Evolutionary conservation across 2,797 vertebrate genomes (phyloP), one percentile per base, ranked within the genome.

Genomic region (Hemibagrus guttatus): DNA sequence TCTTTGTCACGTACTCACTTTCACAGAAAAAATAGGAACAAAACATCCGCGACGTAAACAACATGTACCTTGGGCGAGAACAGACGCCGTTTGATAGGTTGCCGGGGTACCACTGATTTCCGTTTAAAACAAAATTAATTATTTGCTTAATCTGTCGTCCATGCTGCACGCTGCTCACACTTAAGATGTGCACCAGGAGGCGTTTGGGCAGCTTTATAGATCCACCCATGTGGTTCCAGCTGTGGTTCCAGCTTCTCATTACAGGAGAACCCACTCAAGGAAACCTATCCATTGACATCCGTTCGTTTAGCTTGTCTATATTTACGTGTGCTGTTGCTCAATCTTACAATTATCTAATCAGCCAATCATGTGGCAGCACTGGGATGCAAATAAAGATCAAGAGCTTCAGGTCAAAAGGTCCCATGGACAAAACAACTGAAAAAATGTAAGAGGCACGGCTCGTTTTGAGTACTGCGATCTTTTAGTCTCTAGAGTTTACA

Each of bases 41-140:
- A 71, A 80, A 83, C 81, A 84, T 71, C 23, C 19, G 42, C 31
- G 54, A 52, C 28, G 16, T 71, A 84, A 87, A 79, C 74, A 84
- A 54, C 8, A 39, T 80, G 64, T 63, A 61, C 81, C 82, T 61
- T 78, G 8, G 42, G 11, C 16, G 11, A 79, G 64, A 71, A 59
- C 52, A 59, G 39, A 49, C 35, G 31, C 28, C 1, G 59, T 64
- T 35, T 66, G 21, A 74, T 26, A 75, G 58, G 56, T 56, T 63
- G 52, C 28, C 74, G 21, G 0, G 26, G n/a, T 49, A 23, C 21
- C 80, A 28, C 80, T 6, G 61, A 81, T 49, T 81, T 31, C 42
- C 8, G 14, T 81, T 81, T 66, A 11, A 64, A 64, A 8, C 17
- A 4, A 39, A 68, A 31, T 8, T 2, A n/a, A 71, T 11, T 72